phyloP scores from a whole-genome alignment of 2,888 invertebrate genomes.

The Nasonovia ribisnigri region DNA sequence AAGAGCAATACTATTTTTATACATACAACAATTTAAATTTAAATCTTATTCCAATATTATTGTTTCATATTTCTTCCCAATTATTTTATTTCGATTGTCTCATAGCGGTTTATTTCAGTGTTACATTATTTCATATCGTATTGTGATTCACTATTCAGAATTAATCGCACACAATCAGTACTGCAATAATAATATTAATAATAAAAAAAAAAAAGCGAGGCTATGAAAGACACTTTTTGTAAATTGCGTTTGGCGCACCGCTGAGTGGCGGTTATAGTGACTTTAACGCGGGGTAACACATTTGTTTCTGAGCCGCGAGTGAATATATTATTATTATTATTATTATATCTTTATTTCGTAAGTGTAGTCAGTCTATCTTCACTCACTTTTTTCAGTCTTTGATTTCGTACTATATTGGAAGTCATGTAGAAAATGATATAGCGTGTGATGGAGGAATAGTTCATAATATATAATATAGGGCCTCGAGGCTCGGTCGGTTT shows the following conservation, averaged over 20 bases:
- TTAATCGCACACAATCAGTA: not conserved
- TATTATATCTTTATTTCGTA: not conserved
- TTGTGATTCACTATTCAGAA: not conserved
- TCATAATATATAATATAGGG: not conserved
- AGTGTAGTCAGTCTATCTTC: conserved; percentile 1
- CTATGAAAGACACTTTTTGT: not conserved
- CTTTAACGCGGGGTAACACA: conserved; percentile 33
- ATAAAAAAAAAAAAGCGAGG: not conserved
- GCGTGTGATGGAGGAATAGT: not conserved
- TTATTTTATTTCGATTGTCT: not conserved
- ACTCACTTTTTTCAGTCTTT: not conserved
- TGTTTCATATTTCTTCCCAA: not conserved
- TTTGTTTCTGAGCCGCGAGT: not conserved
- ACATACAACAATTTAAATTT: not conserved
- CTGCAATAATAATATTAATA: not conserved
- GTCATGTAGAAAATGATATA: conserved; percentile 13
- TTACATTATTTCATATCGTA: not conserved
- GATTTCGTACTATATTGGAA: conserved; percentile 21
- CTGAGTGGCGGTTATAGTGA: conserved; percentile 16
- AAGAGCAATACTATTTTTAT: not conserved
- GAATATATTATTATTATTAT: not conserved
- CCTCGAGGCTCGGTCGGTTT: conserved; percentile 11
- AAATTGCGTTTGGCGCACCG: not conserved
- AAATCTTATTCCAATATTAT: not conserved
- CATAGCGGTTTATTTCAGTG: not conserved